Base-by-base conservation (phyloP, 2,113 vertebrate species). In the Semicossyphus pulcher region DNA sequence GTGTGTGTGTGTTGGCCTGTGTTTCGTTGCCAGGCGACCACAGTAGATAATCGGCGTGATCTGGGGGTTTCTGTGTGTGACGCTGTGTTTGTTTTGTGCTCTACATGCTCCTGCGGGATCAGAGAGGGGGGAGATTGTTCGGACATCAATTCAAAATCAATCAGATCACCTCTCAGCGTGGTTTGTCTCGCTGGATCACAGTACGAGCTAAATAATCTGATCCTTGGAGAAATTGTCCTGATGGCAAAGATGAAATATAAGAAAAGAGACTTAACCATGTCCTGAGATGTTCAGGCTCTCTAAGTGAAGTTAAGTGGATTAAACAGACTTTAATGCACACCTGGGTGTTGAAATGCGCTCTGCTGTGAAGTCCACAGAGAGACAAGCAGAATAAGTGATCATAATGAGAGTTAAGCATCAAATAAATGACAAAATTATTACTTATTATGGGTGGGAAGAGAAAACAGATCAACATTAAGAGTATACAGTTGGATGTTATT, bases 1-100 rank as follows among this genome's bases (percentile, higher is more conserved):
- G n/a, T 66, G 74, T 76, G 62, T 45, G 9, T 73, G 61, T 81
- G 80, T 29, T 65, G 28, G 57, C 80, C 67, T 76, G 11, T 4
- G 21, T 76, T 58, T 57, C 75, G 90, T 91, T 89, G 79, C 88
- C 60, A 54, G 44, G 90, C 87, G 86, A 90, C 90, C 69, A 7
- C 63, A 32, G 75, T 41, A 70, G 81, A 76, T 81, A 76, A 88
- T 70, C 1, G 2, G 68, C 42, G 31, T 76, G 65, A 72, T 81
- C 18, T 32, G 62, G 45, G 66, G 47, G 20, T 72, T 23, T 57
- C 28, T 41, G 59, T 28, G 23, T 20, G n/a, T 53, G 65, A 56
- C 1, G 36, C 23, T 11, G 48, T 57, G 65, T 79, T 81, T 75
- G 75, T 61, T 79, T 72, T 73, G 52, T 75, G 66, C 76, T 65